These are phyloP conservation scores for Acanthosepion lycidas DNA, from an alignment of 2,888 invertebrate genomes.

Conservation along the genomic window DNA sequence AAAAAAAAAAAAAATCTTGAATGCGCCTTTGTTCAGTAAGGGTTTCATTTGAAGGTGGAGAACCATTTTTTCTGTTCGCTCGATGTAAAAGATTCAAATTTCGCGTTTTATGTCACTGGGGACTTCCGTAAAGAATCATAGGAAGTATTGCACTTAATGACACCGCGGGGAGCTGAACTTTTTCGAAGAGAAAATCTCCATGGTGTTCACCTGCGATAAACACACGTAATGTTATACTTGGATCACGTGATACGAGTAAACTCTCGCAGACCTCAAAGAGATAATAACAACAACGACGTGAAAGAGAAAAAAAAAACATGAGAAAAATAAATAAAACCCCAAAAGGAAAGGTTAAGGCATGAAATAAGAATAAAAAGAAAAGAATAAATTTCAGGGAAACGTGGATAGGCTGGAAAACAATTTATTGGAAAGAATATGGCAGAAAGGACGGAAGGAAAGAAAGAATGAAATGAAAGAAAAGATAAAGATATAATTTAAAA, in stretches of 20 bases:
- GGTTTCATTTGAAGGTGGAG: not conserved
- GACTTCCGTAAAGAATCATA: not conserved
- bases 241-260: not conserved
- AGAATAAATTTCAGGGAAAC: not conserved
- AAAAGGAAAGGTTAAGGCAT: not conserved
- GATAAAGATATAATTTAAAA: no score
- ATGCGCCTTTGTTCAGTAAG: not conserved
- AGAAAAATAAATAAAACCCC: not conserved
- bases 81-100: not conserved
- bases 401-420: no score
- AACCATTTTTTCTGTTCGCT: not conserved
- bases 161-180: not conserved
- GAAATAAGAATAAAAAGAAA: not conserved
- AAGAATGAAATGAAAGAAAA: no score
- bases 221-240: not conserved
- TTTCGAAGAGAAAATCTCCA: not conserved
- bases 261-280: no score
- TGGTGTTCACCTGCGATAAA: not conserved
- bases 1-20: not conserved
- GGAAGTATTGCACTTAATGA: not conserved
- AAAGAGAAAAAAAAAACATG: not conserved
- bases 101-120: not conserved
- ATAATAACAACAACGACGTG: no score
- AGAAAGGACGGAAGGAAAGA: no score
- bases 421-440: no score